These are phyloP conservation scores for Trinorchestia longiramus DNA, from an alignment of 1,140 invertebrate genomes.

Conservation along the genomic window DNA sequence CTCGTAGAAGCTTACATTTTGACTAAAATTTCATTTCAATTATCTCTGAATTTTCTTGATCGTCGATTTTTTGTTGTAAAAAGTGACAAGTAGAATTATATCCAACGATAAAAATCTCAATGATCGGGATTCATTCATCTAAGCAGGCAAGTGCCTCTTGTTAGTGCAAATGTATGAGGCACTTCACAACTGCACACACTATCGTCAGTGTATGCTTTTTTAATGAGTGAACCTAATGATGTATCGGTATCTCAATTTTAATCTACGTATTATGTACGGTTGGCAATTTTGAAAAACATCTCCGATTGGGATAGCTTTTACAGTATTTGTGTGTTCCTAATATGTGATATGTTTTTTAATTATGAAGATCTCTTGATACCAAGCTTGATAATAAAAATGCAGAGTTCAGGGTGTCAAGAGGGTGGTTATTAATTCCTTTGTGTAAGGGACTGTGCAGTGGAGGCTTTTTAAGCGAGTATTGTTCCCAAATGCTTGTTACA, in stretches of 20 bases:
- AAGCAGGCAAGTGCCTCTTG: neutral
- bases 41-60: too few relatives aligned
- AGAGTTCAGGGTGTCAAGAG: too few relatives aligned
- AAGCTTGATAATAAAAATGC: neutral
- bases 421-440: neutral
- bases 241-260: neutral
- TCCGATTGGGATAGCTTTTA: neutral
- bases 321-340: neutral
- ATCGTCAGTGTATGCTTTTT: too few relatives aligned
- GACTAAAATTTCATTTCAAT: too few relatives aligned
- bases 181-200: neutral
- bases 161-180: neutral
- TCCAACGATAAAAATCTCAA: neutral
- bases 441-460: neutral
- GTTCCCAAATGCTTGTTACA: neutral
- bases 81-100: neutral
- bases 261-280: neutral
- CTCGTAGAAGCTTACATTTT: too few relatives aligned
- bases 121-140: neutral
- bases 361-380: neutral
- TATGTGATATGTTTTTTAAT: neutral
- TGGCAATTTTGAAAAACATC: neutral
- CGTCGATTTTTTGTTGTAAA: neutral
- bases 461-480: neutral
- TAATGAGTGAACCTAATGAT: neutral